These are phyloP conservation scores for Coleophora deauratella DNA, from an alignment of 2,888 invertebrate species.

Conservation along the genomic window DNA sequence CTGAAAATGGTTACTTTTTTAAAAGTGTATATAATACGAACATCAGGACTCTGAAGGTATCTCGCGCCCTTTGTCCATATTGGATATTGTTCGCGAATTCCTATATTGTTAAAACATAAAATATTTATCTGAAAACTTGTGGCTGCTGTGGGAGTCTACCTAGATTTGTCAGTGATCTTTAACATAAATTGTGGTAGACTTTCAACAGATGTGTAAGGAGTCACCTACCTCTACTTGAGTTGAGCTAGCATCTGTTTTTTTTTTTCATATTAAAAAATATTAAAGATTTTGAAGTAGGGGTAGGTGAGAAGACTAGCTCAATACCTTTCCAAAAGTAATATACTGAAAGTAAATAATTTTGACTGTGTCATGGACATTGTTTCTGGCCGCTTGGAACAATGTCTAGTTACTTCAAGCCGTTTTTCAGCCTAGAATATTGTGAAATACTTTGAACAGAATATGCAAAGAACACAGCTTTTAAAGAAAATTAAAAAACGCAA, in stretches of 20 bases:
- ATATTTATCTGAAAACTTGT: constrained; percentile 62
- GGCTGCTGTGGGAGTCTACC: constrained; percentile 60
- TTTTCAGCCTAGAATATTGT: constrained; percentile 28
- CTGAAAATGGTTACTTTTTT: constrained; percentile 63
- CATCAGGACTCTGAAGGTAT: constrained; percentile 60
- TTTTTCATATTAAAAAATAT: constrained; percentile 29
- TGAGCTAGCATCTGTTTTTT: constrained; percentile 59
- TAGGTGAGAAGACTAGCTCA: constrained; percentile 59
- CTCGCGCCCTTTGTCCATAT: constrained; percentile 64
- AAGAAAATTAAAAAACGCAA: not conserved
- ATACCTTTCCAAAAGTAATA: constrained; percentile 23
- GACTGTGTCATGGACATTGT: constrained; percentile 46
- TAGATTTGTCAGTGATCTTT: constrained; percentile 63
- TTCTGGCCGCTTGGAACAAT: constrained; percentile 60
- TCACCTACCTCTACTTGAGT: constrained; percentile 43
- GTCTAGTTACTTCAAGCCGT: constrained; percentile 46
- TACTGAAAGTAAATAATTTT: constrained; percentile 24
- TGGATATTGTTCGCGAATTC: constrained; percentile 63
- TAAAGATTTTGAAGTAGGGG: constrained; percentile 38
- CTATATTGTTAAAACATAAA: constrained; percentile 70
- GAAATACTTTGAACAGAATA: too few species aligned
- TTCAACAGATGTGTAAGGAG: constrained; percentile 39
- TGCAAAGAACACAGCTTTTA: constrained; percentile 8
- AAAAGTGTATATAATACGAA: constrained; percentile 67
- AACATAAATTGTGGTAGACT: constrained; percentile 71